Percentiles rank a stretch among this genome's conserved stretches.
These are phyloP conservation scores for Xiphydria camelus DNA, from an alignment of 2,888 invertebrate species.

Conservation along the genomic window DNA sequence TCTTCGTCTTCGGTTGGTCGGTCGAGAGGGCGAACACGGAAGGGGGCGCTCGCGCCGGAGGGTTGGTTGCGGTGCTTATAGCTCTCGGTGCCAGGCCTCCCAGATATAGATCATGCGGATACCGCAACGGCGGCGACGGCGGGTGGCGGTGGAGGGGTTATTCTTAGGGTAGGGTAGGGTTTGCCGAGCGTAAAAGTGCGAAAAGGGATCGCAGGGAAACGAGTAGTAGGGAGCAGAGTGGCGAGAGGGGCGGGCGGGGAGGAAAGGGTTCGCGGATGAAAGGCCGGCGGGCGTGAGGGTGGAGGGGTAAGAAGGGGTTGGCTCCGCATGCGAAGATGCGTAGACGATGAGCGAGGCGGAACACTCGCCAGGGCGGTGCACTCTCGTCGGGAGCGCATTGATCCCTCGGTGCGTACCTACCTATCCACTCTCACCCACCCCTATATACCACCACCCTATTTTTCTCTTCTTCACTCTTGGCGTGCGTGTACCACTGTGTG, in stretches of 20 bases:
- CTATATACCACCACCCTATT: constrained; percentile 24
- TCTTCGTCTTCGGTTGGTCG: too few species aligned
- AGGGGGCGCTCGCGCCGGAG: constrained; percentile 1
- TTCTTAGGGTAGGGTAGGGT: constrained; percentile 49
- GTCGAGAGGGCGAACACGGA: background rate
- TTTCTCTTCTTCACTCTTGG: constrained; percentile 12
- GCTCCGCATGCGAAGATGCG: constrained; percentile 50
- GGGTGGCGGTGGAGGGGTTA: constrained; percentile 38
- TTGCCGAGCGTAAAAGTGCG: constrained; percentile 47
- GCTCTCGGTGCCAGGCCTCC: too few species aligned
- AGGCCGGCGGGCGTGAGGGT: constrained; percentile 29
- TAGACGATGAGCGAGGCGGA: constrained; percentile 40
- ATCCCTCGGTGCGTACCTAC: constrained; percentile 40
- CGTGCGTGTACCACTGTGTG: constrained; percentile 2
- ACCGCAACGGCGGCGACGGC: too few species aligned
- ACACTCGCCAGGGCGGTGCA: constrained; percentile 55
- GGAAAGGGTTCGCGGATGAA: constrained; percentile 32
- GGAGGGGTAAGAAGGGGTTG: constrained; percentile 2
- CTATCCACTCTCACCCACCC: constrained; percentile 21
- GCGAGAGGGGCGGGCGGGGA: constrained; percentile 21
- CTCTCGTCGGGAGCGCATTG: constrained; percentile 56
- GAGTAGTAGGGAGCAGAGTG: constrained; percentile 11
- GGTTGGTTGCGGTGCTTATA: constrained; percentile 23
- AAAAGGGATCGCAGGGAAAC: constrained; percentile 35
- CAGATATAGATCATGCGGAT: constrained; percentile 40